Conservation (phyloP, 2,113 vertebrate genomes). For the Sminthopsis crassicaudata region DNA sequence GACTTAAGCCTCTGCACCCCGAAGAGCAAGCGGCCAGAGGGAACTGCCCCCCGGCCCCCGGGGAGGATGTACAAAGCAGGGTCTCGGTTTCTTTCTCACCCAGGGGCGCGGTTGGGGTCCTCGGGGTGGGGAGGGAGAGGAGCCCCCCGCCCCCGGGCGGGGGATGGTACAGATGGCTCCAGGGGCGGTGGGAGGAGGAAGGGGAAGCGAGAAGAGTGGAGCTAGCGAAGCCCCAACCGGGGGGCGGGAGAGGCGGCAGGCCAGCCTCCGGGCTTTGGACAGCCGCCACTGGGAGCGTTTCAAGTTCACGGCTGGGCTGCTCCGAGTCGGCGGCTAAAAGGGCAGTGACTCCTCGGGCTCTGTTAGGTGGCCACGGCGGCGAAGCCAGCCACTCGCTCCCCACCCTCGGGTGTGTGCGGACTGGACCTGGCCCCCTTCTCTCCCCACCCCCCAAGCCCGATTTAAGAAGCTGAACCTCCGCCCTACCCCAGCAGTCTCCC, state of each 20-base stretch:
- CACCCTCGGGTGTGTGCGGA: too few relatives aligned
- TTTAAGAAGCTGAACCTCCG: not conserved
- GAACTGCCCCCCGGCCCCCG: not conserved
- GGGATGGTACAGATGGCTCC: conserved; percentile 42
- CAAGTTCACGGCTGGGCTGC: not conserved
- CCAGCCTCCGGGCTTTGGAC: not conserved
- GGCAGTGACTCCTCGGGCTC: not conserved
- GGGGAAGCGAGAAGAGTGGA: conserved; percentile 15
- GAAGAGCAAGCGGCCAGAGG: not conserved
- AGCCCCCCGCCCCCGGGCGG: not conserved
- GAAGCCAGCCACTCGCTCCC: not conserved
- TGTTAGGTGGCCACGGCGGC: not conserved
- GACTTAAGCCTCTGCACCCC: not conserved
- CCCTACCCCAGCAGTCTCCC: not conserved
- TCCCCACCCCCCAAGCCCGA: not conserved
- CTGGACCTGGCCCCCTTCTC: not conserved
- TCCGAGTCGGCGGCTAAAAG: not conserved
- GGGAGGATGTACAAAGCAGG: too few relatives aligned
- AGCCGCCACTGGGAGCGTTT: not conserved
- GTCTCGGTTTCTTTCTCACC: not conserved
- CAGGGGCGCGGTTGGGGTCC: not conserved
- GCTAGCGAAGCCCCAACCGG: conserved; percentile 8
- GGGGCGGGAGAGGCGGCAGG: not conserved
- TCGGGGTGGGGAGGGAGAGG: not conserved
- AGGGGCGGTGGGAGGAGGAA: not conserved